Evolutionary conservation across 2,888 invertebrate species (phyloP).

Genomic region (Gandaritis pyraliata): DNA sequence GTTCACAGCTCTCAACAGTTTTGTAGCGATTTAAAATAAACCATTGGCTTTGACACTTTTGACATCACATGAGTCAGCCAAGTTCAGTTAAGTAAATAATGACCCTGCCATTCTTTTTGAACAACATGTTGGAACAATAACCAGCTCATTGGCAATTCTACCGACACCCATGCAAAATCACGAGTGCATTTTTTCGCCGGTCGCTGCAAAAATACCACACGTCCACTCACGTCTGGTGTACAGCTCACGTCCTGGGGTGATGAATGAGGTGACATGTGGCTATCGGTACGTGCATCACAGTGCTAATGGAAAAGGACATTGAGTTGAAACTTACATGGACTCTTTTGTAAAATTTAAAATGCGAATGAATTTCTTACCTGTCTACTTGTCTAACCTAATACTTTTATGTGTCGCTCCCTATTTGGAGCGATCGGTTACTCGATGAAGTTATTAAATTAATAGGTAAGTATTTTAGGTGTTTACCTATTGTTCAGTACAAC

Average conservation of each 20-base stretch:
- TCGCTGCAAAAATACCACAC: constrained; percentile 28
- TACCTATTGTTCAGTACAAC: too few relatives aligned
- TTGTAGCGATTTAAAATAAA: too few relatives aligned
- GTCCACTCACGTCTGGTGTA: constrained; percentile 13
- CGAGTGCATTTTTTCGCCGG: constrained; percentile 26
- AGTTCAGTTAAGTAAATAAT: neutral
- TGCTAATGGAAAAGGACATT: constrained; percentile 19
- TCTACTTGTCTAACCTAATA: too few relatives aligned
- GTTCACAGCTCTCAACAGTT: too few relatives aligned
- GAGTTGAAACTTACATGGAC: neutral
- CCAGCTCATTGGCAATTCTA: constrained; percentile 29
- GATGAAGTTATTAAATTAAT: too few relatives aligned
- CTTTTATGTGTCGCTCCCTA: too few relatives aligned
- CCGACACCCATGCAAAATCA: constrained; percentile 30
- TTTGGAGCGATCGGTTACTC: too few relatives aligned
- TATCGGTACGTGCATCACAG: constrained; percentile 29
- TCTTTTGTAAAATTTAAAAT: neutral
- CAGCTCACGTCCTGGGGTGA: constrained; percentile 24
- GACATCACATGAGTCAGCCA: neutral
- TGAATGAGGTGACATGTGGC: constrained; percentile 32
- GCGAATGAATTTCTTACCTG: too few relatives aligned
- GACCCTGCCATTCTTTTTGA: neutral
- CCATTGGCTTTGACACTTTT: too few relatives aligned
- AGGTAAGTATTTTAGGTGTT: too few relatives aligned
- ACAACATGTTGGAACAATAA: neutral